Evolutionary conservation across 2,797 vertebrate species (phyloP), one percentile per base, ranked within the genome.

Genomic region (Galagoides demidoff): DNA sequence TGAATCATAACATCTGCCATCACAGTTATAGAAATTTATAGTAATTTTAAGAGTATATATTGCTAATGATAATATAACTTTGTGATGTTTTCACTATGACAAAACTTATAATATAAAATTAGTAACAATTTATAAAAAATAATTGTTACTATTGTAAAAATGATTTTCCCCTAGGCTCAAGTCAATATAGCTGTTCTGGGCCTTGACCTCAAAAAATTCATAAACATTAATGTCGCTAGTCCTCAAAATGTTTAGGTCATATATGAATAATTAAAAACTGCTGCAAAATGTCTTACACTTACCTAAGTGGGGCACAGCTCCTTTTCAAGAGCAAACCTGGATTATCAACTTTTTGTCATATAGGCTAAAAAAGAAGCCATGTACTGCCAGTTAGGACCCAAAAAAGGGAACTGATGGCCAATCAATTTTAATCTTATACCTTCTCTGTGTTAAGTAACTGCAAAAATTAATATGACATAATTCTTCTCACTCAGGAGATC

Each of bases 61-160:
- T 92, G 14, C n/a, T 37, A 87, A 52, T 10, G 55, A 63, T 61
- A 79, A 76, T 22, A 77, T n/a, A 81, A 68, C 11, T 94, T 55
- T 29, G 11, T 61, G n/a, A 82, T 66, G 3, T 45, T 64, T 45
- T 94, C 64, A 73, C 63, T 39, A 2, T 64, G 90, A 61, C 9
- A 95, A 55, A 74, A 94, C 29, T 59, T 43, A 82, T 78, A 83
- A 90, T 86, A 8, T n/a, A 73, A 57, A 70, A 29, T 76, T 59
- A 92, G n/a, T 66, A 74, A 77, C 23, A 95, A 61, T 37, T 91
- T 37, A 85, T 78, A 52, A 71, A 92, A 95, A 92, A 34, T 7
- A 84, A 66, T 59, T 91, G 52, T 71, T 92, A 13, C 27, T 84
- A n/a, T 61, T 92, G 2, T 43, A 34, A 76, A 86, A 93, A 68